Evolutionary conservation across 2,113 vertebrate species (phyloP).

Genomic region (Eptesicus fuscus): DNA sequence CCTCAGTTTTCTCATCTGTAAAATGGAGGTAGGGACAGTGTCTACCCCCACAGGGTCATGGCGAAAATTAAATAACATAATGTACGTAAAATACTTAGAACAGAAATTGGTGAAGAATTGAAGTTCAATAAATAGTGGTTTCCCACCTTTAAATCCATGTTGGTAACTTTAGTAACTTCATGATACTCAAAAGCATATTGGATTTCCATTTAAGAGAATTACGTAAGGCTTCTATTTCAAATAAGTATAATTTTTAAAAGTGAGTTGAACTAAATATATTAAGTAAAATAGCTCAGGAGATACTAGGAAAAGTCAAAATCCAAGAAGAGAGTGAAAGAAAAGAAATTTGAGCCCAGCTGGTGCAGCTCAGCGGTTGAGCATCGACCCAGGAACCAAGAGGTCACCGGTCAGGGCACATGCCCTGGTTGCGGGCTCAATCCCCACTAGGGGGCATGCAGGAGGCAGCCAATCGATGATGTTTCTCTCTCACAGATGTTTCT

Average conservation of each 20-base stretch:
- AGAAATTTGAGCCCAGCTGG: not conserved
- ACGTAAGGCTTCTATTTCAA: not conserved
- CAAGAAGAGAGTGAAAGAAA: not conserved
- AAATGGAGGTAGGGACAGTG: not conserved
- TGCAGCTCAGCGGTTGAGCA: too few species aligned
- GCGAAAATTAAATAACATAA: not conserved
- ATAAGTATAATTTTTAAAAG: not conserved
- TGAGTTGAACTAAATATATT: not conserved
- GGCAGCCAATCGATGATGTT: too few species aligned
- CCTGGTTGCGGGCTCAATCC: too few species aligned
- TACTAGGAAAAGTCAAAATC: not conserved
- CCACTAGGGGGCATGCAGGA: too few species aligned
- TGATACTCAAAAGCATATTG: not conserved
- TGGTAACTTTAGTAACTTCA: not conserved
- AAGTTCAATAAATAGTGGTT: not conserved
- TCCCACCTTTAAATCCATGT: not conserved
- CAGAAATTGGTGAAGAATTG: not conserved
- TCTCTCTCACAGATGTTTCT: too few species aligned
- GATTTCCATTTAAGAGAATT: not conserved
- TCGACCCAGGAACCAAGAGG: too few species aligned
- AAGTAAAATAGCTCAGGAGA: not conserved
- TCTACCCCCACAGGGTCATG: not conserved
- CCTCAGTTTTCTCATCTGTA: not conserved
- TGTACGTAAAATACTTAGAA: not conserved
- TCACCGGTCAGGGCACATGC: too few species aligned